Conservation (phyloP, 2,888 invertebrate genomes). For the Celastrina argiolus region DNA sequence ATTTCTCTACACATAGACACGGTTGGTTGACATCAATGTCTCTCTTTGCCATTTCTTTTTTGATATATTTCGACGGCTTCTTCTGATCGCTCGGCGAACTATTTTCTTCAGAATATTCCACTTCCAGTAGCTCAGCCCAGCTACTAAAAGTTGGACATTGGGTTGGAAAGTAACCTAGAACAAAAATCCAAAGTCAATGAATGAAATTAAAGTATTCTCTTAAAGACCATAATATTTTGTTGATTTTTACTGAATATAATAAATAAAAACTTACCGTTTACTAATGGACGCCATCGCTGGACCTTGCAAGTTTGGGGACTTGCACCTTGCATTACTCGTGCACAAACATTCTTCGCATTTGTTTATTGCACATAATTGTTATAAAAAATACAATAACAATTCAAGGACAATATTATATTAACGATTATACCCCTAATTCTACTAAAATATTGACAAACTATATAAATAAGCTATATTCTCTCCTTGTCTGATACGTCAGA, state of each 20-base stretch:
- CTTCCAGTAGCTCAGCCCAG: not conserved
- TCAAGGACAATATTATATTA: no score
- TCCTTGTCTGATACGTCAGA: no score
- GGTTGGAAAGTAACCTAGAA: not conserved
- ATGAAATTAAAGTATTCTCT: not conserved
- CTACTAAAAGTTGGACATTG: conserved; percentile 1
- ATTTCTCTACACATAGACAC: not conserved
- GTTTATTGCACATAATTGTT: no score
- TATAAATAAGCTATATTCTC: no score
- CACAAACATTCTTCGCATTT: no score
- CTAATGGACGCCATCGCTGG: no score
- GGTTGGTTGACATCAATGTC: not conserved
- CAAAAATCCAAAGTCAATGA: not conserved
- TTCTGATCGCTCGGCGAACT: not conserved
- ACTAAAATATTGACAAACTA: no score
- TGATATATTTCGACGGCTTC: not conserved
- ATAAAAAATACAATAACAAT: no score
- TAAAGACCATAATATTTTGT: not conserved
- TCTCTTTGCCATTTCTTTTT: not conserved
- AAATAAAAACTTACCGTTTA: not conserved
- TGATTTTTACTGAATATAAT: not conserved
- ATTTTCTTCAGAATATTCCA: not conserved
- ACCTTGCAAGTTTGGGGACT: no score
- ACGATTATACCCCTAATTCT: no score
- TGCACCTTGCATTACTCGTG: no score